These are phyloP conservation scores for Caligus rogercresseyi DNA, from an alignment of 1,140 invertebrate species.

Conservation along the genomic window DNA sequence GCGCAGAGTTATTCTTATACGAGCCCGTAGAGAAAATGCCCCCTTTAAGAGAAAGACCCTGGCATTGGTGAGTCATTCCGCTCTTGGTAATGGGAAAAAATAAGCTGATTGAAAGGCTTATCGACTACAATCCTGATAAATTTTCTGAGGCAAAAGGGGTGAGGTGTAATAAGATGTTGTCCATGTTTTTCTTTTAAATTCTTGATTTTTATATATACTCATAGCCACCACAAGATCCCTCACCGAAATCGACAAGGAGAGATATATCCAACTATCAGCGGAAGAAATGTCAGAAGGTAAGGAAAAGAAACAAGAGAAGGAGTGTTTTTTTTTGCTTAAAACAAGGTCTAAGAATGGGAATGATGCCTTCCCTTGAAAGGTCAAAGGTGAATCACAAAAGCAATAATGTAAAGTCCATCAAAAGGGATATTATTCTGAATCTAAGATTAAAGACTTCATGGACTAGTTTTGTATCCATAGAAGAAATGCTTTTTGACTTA, in stretches of 20 bases:
- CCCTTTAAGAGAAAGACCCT: conserved; percentile 84
- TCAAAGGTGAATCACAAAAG: too few species aligned
- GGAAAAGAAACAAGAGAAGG: not conserved
- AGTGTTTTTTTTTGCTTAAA: too few species aligned
- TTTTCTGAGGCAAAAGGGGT: not conserved
- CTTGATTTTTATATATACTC: not conserved
- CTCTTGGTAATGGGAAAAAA: conserved; percentile 65
- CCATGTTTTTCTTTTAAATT: not conserved
- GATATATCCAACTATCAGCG: not conserved
- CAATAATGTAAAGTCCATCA: too few species aligned
- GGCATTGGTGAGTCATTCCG: conserved; percentile 74
- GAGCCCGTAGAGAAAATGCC: conserved; percentile 94
- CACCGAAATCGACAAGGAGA: not conserved
- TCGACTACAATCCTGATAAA: conserved; percentile 10
- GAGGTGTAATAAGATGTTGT: too few species aligned
- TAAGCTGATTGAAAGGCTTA: not conserved
- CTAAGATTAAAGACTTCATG: too few species aligned
- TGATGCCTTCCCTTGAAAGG: too few species aligned
- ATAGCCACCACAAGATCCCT: not conserved
- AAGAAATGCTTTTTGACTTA: too few species aligned
- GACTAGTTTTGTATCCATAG: too few species aligned
- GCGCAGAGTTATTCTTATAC: conserved; percentile 75
- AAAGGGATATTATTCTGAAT: too few species aligned
- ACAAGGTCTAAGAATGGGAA: too few species aligned
- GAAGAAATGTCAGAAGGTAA: not conserved